Evolutionary conservation across 2,888 invertebrate species (phyloP), one percentile per base, ranked within the genome.

Genomic region (Drosophila formosana): DNA sequence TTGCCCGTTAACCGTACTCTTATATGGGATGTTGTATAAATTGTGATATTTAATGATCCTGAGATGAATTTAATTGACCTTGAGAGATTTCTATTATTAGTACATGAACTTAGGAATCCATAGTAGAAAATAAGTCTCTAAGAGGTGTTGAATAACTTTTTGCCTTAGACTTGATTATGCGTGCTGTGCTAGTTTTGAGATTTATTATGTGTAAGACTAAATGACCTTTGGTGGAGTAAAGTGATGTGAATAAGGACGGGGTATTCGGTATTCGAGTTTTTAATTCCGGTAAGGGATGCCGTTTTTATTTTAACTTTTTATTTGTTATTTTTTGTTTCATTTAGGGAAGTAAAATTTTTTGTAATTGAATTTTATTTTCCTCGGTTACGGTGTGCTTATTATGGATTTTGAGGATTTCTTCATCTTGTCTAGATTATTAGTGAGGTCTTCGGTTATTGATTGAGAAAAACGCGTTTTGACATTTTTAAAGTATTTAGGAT

Each of bases 301-400:
- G 52, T 8, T 75, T 75, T 9, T 72, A 77, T 58, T 72, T 77
- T 7, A 43, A 3, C 9, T 53, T 41, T 28, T 18, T 9, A 4
- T n/a, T 45, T n/a, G 25, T 45, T 11, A 67, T 64, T 65, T 61
- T 52, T 23, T 45, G 32, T 18, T 63, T 55, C 50, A 74, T 73
- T 57, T 50, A 0, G 70, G 73, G 34, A 72, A 65, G n/a, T 68
- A 70, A 9, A 50, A 70, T 30, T 61, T 66, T 65, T 74, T 43
- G 23, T 26, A 26, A 26, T 26, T 26, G 26, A 26, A 26, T 26
- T 26, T 26, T n/a, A n/a, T n/a, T n/a, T n/a, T n/a, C n/a, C n/a
- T n/a, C n/a, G n/a, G n/a, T n/a, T n/a, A n/a, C n/a, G n/a, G n/a
- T n/a, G n/a, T n/a, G n/a, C n/a, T n/a, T n/a, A n/a, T n/a, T n/a